Conservation (phyloP, 2,797 vertebrate genomes). For the Jordanella pulchra region DNA sequence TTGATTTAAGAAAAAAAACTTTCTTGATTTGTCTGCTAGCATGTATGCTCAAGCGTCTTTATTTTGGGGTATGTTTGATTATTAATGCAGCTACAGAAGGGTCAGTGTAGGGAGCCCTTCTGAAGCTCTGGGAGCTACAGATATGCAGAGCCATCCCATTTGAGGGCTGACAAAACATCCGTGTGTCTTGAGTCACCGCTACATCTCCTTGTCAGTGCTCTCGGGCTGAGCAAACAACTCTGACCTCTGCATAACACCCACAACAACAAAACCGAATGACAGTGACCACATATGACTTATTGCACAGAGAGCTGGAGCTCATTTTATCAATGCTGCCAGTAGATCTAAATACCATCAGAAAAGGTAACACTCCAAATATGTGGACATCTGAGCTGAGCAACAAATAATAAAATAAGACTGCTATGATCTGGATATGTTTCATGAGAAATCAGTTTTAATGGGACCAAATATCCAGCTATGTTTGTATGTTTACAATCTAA, state of each 20-base stretch:
- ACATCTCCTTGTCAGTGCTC: slow-evolving; percentile 56
- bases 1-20: no score
- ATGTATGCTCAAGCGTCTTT: background rate
- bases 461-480: background rate
- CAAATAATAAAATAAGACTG: background rate
- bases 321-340: slow-evolving; percentile 14
- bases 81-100: background rate
- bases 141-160: slow-evolving; percentile 32
- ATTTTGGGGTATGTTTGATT: background rate
- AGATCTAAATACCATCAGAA: background rate
- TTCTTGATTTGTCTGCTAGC: background rate
- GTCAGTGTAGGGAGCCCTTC: background rate
- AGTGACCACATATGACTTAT: slow-evolving; percentile 55
- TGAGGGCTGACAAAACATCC: slow-evolving; percentile 62
- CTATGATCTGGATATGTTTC: background rate
- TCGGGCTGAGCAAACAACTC: slow-evolving; percentile 69
- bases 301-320: slow-evolving; percentile 26
- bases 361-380: background rate
- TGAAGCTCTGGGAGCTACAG: slow-evolving; percentile 10
- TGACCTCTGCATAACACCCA: slow-evolving; percentile 64
- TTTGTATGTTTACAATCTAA: background rate
- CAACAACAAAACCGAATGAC: slow-evolving; percentile 44
- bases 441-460: background rate
- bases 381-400: background rate
- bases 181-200: slow-evolving; percentile 61